Evolutionary conservation across 2,888 invertebrate species (phyloP), one percentile per base, ranked within the genome.

Genomic region (Macrosiphum euphorbiae): DNA sequence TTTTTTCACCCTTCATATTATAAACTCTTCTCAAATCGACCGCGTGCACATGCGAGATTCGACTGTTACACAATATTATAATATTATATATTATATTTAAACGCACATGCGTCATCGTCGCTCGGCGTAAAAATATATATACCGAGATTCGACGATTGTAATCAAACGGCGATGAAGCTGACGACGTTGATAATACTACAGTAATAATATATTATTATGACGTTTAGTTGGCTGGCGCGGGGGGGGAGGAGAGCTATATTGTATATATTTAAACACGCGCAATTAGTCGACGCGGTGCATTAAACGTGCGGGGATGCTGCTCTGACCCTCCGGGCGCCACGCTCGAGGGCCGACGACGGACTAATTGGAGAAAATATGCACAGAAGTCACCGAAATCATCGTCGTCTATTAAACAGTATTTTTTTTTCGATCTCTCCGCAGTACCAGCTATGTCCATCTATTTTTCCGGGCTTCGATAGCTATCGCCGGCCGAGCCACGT

Each of bases 351-450:
- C 20, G 8, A 26, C 20, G 8, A 26, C 86, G 61, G 91, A 86
- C 91, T 91, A 86, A 91, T 91, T 91, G 58, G 58, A 87, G 92
- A 87, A 85, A 84, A 88, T 55, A 35, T 52, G 52, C 91, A 52
- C 84, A 41, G 41, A 52, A 47, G 26, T 55, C 88, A 41, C 55
- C 85, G 58, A 86, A 86, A 67, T 58, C 91, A 35, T 86, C 84
- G n/a, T 85, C 24, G 91, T 28, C 7, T 16, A 16, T 67, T 67
- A 35, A n/a, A 67, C 7, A 8, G 20, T 35, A 35, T 78, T 55
- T 90, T 86, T 90, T 86, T 91, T 55, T 58, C 41, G 24, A 26
- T 28, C 44, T 85, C 24, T 13, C 41, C 26, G 20, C 41, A 41
- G 4, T 41, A 11, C 28, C 3, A 28, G 8, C 1, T 13, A 16